These are phyloP conservation scores for Troides aeacus DNA, from an alignment of 2,888 invertebrate genomes.

Conservation along the genomic window DNA sequence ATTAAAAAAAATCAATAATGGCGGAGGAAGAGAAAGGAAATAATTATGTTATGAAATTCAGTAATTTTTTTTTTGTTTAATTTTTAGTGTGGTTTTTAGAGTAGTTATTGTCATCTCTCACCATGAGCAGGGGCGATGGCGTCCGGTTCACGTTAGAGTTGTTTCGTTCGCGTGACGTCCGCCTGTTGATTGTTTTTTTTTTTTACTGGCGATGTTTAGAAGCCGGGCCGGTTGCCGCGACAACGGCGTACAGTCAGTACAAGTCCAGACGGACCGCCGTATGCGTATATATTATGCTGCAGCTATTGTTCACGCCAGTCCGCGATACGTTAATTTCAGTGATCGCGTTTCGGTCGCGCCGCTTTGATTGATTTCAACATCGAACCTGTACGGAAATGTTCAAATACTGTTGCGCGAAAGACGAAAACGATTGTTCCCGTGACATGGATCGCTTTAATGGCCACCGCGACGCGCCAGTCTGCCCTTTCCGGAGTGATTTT, in stretches of 20 bases:
- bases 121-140: slow-evolving; percentile 23
- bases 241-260: slow-evolving; percentile 51
- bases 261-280: slow-evolving; percentile 49
- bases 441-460: slow-evolving; percentile 44
- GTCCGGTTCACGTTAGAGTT: slow-evolving; percentile 27
- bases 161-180: slow-evolving; percentile 44
- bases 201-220: slow-evolving; percentile 43
- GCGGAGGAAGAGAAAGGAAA: no score
- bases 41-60: no score
- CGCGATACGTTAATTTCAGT: slow-evolving; percentile 25
- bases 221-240: slow-evolving; percentile 48
- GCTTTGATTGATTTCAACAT: slow-evolving; percentile 1
- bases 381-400: slow-evolving; percentile 1
- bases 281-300: slow-evolving; percentile 65
- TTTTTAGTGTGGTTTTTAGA: neutral
- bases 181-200: slow-evolving; percentile 59
- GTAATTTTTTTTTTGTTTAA: no score
- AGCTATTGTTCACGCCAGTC: slow-evolving; percentile 45
- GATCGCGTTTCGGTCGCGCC: slow-evolving; percentile 30
- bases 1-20: no score
- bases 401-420: slow-evolving; percentile 18
- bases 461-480: slow-evolving; percentile 42
- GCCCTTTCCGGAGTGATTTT: slow-evolving; percentile 58
- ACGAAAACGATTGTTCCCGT: slow-evolving; percentile 20
- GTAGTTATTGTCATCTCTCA: neutral